phyloP scores from a whole-genome alignment of 2,888 invertebrate genomes.

The Bombylius major region DNA sequence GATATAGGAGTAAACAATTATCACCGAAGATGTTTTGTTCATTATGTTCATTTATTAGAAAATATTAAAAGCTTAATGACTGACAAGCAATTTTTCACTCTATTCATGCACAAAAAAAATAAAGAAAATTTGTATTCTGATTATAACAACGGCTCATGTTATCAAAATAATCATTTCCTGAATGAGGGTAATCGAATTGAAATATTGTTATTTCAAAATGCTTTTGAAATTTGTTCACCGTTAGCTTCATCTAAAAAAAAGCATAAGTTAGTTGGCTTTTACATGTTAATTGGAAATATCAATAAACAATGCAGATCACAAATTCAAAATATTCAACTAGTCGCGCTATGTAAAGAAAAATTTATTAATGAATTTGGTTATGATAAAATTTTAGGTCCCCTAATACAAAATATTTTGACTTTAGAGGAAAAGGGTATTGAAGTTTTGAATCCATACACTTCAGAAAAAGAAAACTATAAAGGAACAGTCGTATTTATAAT shows the following conservation, averaged over 20 bases:
- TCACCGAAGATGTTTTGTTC: conserved; percentile 5
- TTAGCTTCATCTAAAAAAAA: conserved; percentile 21
- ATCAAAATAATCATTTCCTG: conserved; percentile 12
- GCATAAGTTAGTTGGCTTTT: conserved; percentile 22
- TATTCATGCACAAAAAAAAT: not conserved
- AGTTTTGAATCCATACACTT: conserved; percentile 1
- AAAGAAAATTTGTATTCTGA: conserved; percentile 1
- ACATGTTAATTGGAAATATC: conserved; percentile 21
- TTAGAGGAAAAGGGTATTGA: conserved; percentile 18
- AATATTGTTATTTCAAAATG: conserved; percentile 23
- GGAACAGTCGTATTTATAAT: conserved; percentile 17
- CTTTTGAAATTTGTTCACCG: conserved; percentile 24
- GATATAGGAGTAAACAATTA: conserved; percentile 2
- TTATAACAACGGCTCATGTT: conserved; percentile 6
- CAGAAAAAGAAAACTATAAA: conserved; percentile 10
- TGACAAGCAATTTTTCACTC: conserved; percentile 4
- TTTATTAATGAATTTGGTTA: conserved; percentile 18
- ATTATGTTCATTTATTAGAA: conserved; percentile 10
- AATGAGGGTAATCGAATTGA: conserved; percentile 1
- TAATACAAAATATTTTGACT: conserved; percentile 17
- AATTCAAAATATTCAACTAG: conserved; percentile 20
- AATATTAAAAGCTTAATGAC: conserved; percentile 5
- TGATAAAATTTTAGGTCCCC: conserved; percentile 13
- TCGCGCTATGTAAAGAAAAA: conserved; percentile 20
- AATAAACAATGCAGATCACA: conserved; percentile 16